These are phyloP conservation scores for Saiga tatarica DNA, from an alignment of 2,113 vertebrate species.

Conservation along the genomic window DNA sequence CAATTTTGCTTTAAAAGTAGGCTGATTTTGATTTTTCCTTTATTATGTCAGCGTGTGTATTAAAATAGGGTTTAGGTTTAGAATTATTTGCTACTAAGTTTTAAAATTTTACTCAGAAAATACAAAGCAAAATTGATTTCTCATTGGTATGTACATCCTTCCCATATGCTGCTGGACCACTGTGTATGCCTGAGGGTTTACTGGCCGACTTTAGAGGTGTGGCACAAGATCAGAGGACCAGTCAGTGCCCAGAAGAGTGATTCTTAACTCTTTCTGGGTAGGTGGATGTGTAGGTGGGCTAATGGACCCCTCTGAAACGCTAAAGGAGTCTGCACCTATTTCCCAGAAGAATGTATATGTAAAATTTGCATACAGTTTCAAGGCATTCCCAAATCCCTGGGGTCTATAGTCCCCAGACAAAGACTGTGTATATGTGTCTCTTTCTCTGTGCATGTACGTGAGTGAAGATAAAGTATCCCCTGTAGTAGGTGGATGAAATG, in stretches of 20 bases:
- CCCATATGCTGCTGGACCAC: neutral
- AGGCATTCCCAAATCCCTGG: neutral
- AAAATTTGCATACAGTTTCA: neutral
- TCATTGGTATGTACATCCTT: neutral
- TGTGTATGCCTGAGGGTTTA: neutral
- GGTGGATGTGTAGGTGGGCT: neutral
- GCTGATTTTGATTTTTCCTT: neutral
- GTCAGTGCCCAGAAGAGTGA: neutral
- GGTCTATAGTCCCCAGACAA: neutral
- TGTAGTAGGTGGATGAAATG: neutral
- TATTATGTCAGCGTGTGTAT: neutral
- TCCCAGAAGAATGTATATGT: neutral
- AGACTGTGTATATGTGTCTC: neutral
- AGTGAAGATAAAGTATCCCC: neutral
- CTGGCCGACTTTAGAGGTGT: neutral
- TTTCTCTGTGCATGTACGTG: neutral
- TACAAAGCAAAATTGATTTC: neutral
- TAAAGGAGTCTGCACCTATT: neutral
- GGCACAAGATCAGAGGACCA: neutral
- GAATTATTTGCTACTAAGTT: neutral
- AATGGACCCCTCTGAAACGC: neutral
- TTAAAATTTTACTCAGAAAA: neutral
- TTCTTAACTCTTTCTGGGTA: neutral
- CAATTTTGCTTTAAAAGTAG: neutral
- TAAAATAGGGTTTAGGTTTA: constrained; percentile 3